A percentile compares a stretch with the other conserved stretches of the same genome.
Conservation (phyloP, 1,140 invertebrate species). For the Spodoptera frugiperda region DNA sequence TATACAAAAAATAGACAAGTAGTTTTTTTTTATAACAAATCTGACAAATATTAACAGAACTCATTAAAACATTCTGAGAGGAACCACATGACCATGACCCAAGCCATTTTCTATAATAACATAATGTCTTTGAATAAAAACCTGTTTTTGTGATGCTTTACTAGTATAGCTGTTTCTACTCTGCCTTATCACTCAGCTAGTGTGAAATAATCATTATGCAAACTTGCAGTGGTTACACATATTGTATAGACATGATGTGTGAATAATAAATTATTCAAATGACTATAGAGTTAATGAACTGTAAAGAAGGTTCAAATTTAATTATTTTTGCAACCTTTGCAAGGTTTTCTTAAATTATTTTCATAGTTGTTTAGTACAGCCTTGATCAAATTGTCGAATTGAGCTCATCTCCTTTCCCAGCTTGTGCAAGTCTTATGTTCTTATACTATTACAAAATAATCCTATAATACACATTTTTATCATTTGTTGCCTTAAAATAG, state of each 20-base stretch:
- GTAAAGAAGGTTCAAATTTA: not conserved
- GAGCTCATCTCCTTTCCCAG: too few species aligned
- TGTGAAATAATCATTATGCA: conserved; percentile 1
- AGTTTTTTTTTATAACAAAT: not conserved
- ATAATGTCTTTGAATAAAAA: conserved; percentile 34
- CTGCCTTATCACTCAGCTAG: conserved; percentile 15
- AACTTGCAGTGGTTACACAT: not conserved
- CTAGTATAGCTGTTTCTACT: conserved; percentile 15
- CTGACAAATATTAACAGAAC: not conserved
- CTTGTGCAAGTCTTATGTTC: too few species aligned
- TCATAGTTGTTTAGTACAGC: too few species aligned
- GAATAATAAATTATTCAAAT: not conserved
- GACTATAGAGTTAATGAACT: not conserved
- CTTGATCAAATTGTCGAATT: too few species aligned
- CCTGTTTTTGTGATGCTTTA: conserved; percentile 34
- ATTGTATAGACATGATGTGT: not conserved
- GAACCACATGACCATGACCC: conserved; percentile 33
- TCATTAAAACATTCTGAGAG: conserved; percentile 3
- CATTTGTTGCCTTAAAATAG: too few species aligned
- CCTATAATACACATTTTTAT: too few species aligned
- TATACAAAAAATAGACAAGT: not conserved
- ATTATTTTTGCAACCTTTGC: too few species aligned
- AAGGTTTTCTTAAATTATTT: too few species aligned
- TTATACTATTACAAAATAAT: too few species aligned
- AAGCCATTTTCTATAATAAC: conserved; percentile 44